A percentile compares a stretch with the other conserved stretches of the same genome.
These are phyloP conservation scores for Holothuria leucospilota DNA, from an alignment of 53 echinoderm and acorn worm genomes.

Conservation along the genomic window DNA sequence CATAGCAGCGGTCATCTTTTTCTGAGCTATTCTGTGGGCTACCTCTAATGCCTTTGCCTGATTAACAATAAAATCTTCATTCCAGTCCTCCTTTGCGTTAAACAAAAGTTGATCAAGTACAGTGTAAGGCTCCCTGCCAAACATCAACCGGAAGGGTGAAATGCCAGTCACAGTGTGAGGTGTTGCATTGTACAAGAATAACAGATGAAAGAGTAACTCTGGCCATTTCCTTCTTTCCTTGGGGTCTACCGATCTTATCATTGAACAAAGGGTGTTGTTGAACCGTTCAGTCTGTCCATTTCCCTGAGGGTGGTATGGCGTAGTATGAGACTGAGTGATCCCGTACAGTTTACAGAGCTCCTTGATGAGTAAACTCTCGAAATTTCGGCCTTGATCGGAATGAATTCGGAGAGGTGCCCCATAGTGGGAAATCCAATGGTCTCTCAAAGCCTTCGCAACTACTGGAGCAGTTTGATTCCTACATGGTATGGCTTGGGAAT, in stretches of 20 bases:
- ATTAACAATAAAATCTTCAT: too few species aligned
- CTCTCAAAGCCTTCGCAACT: constrained; percentile 7
- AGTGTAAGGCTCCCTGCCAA: constrained; percentile 50
- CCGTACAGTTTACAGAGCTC: constrained; percentile 44
- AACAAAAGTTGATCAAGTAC: constrained; percentile 55
- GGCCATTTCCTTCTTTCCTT: constrained; percentile 49
- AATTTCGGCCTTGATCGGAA: constrained; percentile 24
- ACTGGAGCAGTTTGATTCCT: constrained; percentile 31
- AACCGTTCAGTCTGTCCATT: constrained; percentile 59
- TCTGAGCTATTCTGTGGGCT: too few species aligned
- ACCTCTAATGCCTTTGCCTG: too few species aligned
- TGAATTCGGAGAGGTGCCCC: constrained; percentile 29
- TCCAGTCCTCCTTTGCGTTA: too few species aligned
- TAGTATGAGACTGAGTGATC: constrained; percentile 37
- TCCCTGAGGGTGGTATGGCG: constrained; percentile 53
- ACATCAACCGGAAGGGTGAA: constrained; percentile 51
- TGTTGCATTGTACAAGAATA: constrained; percentile 52
- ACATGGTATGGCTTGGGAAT: constrained; percentile 42
- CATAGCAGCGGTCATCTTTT: too few species aligned
- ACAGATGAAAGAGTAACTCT: constrained; percentile 27
- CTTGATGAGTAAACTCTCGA: constrained; percentile 29
- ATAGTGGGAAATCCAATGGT: constrained; percentile 46
- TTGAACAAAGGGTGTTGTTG: constrained; percentile 36
- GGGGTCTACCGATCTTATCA: constrained; percentile 38
- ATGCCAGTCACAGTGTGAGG: constrained; percentile 50